These are phyloP conservation scores for Coenobita brevimanus DNA, from an alignment of 1,140 invertebrate genomes.

Conservation along the genomic window DNA sequence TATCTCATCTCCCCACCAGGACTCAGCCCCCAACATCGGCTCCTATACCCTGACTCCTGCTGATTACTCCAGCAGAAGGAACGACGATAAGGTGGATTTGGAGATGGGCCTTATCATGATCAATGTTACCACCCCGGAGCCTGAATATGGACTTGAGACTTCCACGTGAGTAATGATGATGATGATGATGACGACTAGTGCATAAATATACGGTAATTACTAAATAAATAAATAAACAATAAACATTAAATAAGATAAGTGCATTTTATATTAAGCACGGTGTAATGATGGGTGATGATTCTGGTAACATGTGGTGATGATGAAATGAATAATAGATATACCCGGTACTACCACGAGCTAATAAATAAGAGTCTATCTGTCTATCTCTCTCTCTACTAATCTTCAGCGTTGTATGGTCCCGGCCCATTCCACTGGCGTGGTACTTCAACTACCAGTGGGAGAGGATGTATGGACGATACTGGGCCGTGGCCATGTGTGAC, in stretches of 20 bases:
- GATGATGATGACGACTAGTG: neutral
- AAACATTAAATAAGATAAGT: too few species aligned
- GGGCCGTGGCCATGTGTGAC: conserved; percentile 87
- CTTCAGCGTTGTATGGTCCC: conserved; percentile 87
- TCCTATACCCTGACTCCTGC: conserved; percentile 78
- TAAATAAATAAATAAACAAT: too few species aligned
- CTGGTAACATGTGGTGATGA: too few species aligned
- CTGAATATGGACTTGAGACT: conserved; percentile 80
- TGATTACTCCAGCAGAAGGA: conserved; percentile 81
- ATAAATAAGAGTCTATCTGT: too few species aligned
- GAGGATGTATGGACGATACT: conserved; percentile 79
- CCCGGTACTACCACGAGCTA: too few species aligned
- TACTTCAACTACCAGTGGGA: conserved; percentile 94
- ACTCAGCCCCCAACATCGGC: conserved; percentile 77
- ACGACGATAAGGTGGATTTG: conserved; percentile 74
- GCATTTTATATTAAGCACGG: too few species aligned
- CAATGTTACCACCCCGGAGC: conserved; percentile 86
- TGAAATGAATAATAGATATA: too few species aligned
- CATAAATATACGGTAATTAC: neutral
- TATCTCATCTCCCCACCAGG: conserved; percentile 72
- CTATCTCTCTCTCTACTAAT: too few species aligned
- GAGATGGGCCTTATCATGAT: conserved; percentile 93
- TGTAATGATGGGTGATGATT: too few species aligned
- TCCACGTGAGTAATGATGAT: conserved; percentile 82
- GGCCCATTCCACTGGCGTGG: conserved; percentile 92